Evolutionary conservation across 2,888 invertebrate genomes (phyloP).

Genomic region (Ischnura elegans): DNA sequence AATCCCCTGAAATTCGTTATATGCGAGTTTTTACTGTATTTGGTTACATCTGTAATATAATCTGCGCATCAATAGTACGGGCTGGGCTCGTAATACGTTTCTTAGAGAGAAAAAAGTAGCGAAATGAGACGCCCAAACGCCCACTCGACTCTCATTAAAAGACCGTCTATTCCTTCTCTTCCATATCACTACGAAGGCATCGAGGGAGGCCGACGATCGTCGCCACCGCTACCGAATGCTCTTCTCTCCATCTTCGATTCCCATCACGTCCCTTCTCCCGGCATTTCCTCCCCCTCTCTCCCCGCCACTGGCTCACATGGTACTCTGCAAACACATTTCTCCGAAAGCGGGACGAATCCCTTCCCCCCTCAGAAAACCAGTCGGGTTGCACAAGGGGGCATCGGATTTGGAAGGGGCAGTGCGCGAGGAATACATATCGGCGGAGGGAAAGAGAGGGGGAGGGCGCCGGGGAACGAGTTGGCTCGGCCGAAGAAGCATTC

Average conservation of each 20-base stretch:
- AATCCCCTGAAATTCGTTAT: too few species aligned
- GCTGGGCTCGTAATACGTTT: too few species aligned
- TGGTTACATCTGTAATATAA: too few species aligned
- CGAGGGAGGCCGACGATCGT: too few species aligned
- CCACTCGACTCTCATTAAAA: too few species aligned
- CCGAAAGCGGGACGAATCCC: background rate
- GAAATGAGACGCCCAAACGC: too few species aligned
- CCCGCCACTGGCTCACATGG: background rate
- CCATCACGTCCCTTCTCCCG: background rate
- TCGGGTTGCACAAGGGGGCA: background rate
- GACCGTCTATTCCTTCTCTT: too few species aligned
- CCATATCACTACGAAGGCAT: too few species aligned
- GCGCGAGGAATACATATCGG: background rate
- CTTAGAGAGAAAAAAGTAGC: too few species aligned
- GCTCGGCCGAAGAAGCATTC: too few species aligned
- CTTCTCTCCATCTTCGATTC: background rate
- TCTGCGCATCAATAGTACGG: too few species aligned
- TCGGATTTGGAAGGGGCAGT: background rate
- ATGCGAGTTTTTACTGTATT: too few species aligned
- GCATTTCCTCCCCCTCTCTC: background rate
- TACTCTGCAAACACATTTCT: conserved; percentile 31
- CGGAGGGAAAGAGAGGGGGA: background rate
- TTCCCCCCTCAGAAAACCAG: background rate
- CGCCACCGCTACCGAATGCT: background rate
- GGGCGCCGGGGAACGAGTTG: background rate